Conservation (phyloP, 2,888 invertebrate genomes). For the Ischnura elegans region DNA sequence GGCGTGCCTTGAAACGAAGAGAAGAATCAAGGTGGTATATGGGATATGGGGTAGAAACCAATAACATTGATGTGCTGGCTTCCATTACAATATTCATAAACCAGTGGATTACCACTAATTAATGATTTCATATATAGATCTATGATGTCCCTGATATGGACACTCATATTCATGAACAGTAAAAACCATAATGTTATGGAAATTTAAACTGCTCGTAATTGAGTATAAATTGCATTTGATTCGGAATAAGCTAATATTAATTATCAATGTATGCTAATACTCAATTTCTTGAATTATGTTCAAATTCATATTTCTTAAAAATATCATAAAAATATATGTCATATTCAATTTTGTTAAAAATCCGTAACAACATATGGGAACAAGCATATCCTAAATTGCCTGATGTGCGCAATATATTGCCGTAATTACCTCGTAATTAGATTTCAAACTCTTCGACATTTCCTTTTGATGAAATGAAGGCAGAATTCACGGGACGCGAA, state of each 20-base stretch:
- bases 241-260: not conserved
- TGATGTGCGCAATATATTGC: not conserved
- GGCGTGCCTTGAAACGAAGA: too few species aligned
- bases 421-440: not conserved
- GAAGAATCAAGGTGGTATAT: too few species aligned
- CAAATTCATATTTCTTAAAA: not conserved
- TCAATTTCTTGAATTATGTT: too few species aligned
- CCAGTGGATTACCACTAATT: too few species aligned
- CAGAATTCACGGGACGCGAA: not conserved
- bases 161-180: not conserved
- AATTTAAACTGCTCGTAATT: not conserved
- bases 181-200: not conserved
- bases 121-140: too few species aligned
- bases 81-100: too few species aligned
- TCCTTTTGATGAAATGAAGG: slow-evolving; percentile 1
- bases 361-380: not conserved
- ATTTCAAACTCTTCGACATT: not conserved
- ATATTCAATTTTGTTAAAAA: not conserved
- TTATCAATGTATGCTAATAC: not conserved
- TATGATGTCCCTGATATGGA: not conserved
- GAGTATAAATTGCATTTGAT: not conserved
- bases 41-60: too few species aligned
- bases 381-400: not conserved
- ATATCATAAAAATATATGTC: not conserved
- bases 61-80: too few species aligned